Evolutionary conservation across 2,888 invertebrate genomes (phyloP).

Genomic region (Coleophora deauratella): DNA sequence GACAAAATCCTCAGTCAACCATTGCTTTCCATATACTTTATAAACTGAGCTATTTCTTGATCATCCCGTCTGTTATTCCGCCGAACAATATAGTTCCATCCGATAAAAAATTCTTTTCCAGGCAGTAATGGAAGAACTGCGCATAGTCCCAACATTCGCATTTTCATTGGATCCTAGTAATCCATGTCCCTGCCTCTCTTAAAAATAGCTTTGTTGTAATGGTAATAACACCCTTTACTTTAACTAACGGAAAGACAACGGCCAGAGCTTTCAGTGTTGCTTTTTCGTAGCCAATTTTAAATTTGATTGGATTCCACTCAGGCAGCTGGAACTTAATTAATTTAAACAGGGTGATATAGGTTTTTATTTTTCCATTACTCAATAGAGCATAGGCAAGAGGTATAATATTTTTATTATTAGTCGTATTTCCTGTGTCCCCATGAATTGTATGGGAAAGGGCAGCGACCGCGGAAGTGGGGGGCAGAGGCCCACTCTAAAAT

Average conservation of each 20-base stretch:
- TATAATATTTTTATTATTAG: background rate
- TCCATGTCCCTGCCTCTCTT: conserved; percentile 4
- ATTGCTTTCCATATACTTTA: conserved; percentile 1
- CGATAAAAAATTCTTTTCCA: background rate
- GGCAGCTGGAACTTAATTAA: background rate
- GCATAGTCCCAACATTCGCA: background rate
- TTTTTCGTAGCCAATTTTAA: background rate
- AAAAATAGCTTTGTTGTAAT: conserved; percentile 5
- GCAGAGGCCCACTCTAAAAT: no score
- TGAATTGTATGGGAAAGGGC: background rate
- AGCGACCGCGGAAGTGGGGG: no score
- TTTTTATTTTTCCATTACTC: background rate
- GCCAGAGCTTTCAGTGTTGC: background rate
- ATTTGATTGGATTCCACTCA: background rate
- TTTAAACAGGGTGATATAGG: background rate
- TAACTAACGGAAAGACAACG: background rate
- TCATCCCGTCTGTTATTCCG: background rate
- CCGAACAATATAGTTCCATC: background rate
- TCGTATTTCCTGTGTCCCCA: background rate
- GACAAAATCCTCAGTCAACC: conserved; percentile 4
- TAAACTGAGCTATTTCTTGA: background rate
- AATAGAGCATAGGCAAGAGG: background rate
- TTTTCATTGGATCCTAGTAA: background rate
- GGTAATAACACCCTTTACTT: conserved; percentile 4
- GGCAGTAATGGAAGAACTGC: background rate